Conservation (phyloP, 2,797 vertebrate species). For the Morelia viridis region DNA sequence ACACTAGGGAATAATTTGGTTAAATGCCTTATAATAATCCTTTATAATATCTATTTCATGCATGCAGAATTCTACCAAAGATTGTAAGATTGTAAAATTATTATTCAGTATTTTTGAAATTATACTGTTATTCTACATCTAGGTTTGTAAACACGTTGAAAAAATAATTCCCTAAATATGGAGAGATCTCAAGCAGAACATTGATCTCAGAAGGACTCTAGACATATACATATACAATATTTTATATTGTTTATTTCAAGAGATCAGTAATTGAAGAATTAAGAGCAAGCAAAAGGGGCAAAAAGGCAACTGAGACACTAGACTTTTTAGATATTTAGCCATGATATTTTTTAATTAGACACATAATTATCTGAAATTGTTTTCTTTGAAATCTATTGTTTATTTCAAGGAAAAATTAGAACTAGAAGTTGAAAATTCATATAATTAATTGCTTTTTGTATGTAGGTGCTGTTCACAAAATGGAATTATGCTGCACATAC, state of each 20-base stretch:
- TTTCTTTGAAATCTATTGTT: neutral
- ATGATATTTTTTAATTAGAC: neutral
- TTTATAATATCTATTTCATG: neutral
- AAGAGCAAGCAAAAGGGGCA: neutral
- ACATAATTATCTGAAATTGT: neutral
- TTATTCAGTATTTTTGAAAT: neutral
- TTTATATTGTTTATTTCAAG: neutral
- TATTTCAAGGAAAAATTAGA: neutral
- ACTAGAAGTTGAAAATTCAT: neutral
- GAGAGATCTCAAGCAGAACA: neutral
- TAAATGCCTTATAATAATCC: neutral
- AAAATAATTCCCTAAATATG: neutral
- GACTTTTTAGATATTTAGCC: neutral
- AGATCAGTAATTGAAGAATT: neutral
- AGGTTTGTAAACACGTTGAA: neutral
- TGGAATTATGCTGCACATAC: neutral
- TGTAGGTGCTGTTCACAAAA: neutral
- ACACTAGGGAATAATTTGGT: neutral
- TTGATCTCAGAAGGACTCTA: neutral
- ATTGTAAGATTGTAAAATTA: neutral
- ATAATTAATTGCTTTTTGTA: neutral
- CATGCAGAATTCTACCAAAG: neutral
- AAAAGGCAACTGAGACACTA: neutral
- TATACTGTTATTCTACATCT: neutral
- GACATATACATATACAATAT: neutral